Base-by-base conservation (phyloP, 2,797 vertebrate genomes). In the Falco peregrinus region DNA sequence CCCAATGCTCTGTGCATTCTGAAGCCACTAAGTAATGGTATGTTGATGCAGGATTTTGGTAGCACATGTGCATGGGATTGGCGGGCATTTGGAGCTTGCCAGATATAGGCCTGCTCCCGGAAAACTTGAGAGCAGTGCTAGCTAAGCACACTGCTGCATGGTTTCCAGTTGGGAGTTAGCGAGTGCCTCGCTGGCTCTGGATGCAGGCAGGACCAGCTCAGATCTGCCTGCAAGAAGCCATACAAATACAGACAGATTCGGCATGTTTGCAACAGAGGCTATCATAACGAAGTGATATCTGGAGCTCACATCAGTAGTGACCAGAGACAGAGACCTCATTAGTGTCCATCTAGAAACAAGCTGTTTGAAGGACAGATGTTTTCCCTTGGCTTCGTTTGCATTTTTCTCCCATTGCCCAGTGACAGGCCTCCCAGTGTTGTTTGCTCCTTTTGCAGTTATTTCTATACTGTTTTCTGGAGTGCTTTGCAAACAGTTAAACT, bases 21-120 rank as follows among this genome's bases (percentile, higher is more conserved):
- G 48, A 74, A 89, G 43, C 9, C 1, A 4, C 48, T 48, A 63
- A 82, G 17, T 63, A 82, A 53, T 0, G 5, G 4, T 68, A 26
- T 3, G 0, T 13, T 24, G 10, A 57, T 65, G 28, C 5, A 0
- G 10, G 2, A 1, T 50, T 59, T 84, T 64, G 25, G n/a, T 3
- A 7, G 47, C n/a, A 73, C 4, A 5, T 50, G 13, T 33, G 25
- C 22, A 10, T 43, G 31, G 37, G 16, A 48, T 50, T 41, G 54
- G 37, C 1, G 2, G 11, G 37, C 2, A 1, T 43, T 60, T 84
- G 78, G 84, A 87, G 16, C 50, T 71, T 43, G 24, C 20, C 39
- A 48, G 43, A 68, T 45, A 18, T 33, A 45, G 11, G 14, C 35
- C 80, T 59, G 39, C 20, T 61, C 56, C 81, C 70, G 63, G 37